Evolutionary conservation across 2,888 invertebrate species (phyloP).

Genomic region (Tiliacea citrago): DNA sequence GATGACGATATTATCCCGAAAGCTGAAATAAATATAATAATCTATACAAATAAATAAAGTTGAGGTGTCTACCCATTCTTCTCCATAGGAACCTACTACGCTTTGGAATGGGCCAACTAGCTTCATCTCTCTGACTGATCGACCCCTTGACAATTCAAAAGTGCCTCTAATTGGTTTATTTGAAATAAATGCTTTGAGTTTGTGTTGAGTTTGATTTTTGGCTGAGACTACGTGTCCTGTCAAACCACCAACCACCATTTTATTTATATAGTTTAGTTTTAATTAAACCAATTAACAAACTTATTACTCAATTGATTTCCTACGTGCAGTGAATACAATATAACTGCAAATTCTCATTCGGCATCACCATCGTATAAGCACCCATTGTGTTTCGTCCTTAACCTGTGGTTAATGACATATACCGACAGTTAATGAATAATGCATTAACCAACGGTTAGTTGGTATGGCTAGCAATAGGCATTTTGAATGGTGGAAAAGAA

Average conservation of each 20-base stretch:
- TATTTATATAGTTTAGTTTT: not conserved
- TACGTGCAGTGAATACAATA: slow-evolving; percentile 23
- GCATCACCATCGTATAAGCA: slow-evolving; percentile 27
- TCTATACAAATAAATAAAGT: too few relatives aligned
- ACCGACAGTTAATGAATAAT: slow-evolving; percentile 45
- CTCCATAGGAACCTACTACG: too few relatives aligned
- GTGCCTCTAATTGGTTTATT: too few relatives aligned
- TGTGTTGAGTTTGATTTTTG: too few relatives aligned
- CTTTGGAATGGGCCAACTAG: too few relatives aligned
- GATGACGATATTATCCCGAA: not conserved
- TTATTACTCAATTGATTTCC: slow-evolving; percentile 15
- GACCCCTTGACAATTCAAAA: too few relatives aligned
- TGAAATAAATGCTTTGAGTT: too few relatives aligned
- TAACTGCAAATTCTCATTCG: slow-evolving; percentile 15
- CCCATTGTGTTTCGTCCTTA: slow-evolving; percentile 62
- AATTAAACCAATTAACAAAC: not conserved
- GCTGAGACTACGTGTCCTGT: not conserved
- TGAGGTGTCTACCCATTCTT: too few relatives aligned
- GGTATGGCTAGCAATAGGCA: slow-evolving; percentile 17
- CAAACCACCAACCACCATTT: not conserved
- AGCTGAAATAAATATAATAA: too few relatives aligned
- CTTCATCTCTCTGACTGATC: too few relatives aligned
- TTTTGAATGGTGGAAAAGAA: slow-evolving; percentile 23
- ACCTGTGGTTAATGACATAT: slow-evolving; percentile 57
- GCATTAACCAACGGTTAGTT: slow-evolving; percentile 37